Evolutionary conservation across 2,113 vertebrate species (phyloP), one percentile per base, ranked within the genome.

Genomic region (Neomonachus schauinslandi): DNA sequence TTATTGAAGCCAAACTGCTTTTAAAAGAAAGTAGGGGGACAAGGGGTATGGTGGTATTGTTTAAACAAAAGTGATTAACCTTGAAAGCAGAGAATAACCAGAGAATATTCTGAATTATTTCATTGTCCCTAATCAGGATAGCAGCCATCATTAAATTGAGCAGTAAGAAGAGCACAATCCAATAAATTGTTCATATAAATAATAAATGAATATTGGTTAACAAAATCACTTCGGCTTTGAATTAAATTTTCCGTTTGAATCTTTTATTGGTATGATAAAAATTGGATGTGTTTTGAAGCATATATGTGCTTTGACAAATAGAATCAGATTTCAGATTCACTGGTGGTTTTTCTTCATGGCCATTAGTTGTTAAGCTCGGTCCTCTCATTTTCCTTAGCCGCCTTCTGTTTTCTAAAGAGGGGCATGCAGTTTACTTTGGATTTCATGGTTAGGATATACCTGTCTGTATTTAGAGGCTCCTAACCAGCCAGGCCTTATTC

Each of bases 181-280:
- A 51, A 22, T 91, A 91, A 67, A 86, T 79, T 92, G 55, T 46
- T 94, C 26, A 91, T 67, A 39, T 33, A 89, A 91, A 88, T 72
- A 76, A 55, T 72, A 59, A 96, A 39, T 95, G 49, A 90, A 49
- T 80, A 22, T 16, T 59, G 12, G 26, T 57, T 95, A 94, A 92
- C 74, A 92, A 15, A 94, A 39, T 81, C 59, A 85, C 6, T 91
- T 95, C 79, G 76, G 6, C 31, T 77, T 98, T 92, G 61, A 89
- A 92, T 59, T 89, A 84, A 93, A 94, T 39, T 72, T 96, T 97
- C 57, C 19, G 39, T 55, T 97, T 92, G 42, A 94, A 74, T 97
- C 8, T 92, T 89, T 95, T 33, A 94, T 88, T 91, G 21, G 18
- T 87, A 18, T 92, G 39, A 55, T 93, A 88, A 95, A 92, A 96